phyloP scores from a whole-genome alignment of 2,888 invertebrate species.

The Anodontia alba region DNA sequence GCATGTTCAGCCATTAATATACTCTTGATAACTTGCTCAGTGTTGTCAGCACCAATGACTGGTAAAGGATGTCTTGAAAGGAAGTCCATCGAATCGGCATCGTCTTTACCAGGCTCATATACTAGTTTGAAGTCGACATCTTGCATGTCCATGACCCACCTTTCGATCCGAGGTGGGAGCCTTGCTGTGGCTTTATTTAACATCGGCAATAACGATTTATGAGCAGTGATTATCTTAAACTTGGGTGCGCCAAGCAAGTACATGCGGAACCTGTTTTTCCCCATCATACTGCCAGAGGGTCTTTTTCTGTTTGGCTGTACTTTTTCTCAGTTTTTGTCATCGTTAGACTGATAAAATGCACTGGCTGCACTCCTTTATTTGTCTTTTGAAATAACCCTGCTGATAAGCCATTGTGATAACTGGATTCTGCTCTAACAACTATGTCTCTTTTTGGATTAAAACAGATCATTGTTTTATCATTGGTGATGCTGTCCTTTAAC shows the following conservation, averaged over 20 bases:
- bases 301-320: slow-evolving; percentile 36
- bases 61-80: too few relatives aligned
- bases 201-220: too few relatives aligned
- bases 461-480: too few relatives aligned
- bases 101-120: slow-evolving; percentile 43
- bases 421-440: slow-evolving; percentile 16
- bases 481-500: slow-evolving; percentile 19
- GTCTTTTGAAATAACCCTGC: too few relatives aligned
- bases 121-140: background rate
- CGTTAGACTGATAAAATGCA: slow-evolving; percentile 9
- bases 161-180: slow-evolving; percentile 20
- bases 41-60: too few relatives aligned
- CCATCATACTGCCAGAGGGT: slow-evolving; percentile 29
- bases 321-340: slow-evolving; percentile 34
- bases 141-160: too few relatives aligned
- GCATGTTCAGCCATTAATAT: too few relatives aligned
- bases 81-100: background rate
- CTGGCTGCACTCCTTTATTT: background rate
- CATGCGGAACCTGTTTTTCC: slow-evolving; percentile 2
- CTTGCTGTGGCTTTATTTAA: too few relatives aligned
- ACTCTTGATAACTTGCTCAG: too few relatives aligned
- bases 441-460: slow-evolving; percentile 22
- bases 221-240: too few relatives aligned
- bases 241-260: too few relatives aligned
- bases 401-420: slow-evolving; percentile 2